Evolutionary conservation across 1,140 invertebrate genomes (phyloP).

Genomic region (Diachasma alloeum): DNA sequence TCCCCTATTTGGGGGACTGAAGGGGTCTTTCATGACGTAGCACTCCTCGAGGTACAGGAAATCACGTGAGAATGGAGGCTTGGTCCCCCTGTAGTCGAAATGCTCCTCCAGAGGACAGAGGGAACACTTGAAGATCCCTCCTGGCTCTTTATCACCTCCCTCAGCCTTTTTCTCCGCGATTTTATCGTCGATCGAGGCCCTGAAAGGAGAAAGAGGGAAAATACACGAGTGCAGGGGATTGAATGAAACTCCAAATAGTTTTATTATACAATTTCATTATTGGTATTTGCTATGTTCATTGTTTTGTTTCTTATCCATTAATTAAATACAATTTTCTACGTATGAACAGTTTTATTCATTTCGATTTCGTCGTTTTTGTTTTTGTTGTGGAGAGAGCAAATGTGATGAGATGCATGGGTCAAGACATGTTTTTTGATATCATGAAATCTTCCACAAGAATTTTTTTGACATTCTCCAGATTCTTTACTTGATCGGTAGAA

Average conservation of each 20-base stretch:
- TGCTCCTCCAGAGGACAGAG: slow-evolving; percentile 73
- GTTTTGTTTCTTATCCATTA: not conserved
- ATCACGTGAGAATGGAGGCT: slow-evolving; percentile 74
- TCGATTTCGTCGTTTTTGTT: not conserved
- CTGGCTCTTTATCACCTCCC: slow-evolving; percentile 37
- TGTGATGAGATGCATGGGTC: too few relatives aligned
- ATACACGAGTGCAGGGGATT: not conserved
- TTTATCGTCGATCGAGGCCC: slow-evolving; percentile 32
- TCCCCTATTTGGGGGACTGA: slow-evolving; percentile 72
- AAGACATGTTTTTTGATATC: too few relatives aligned
- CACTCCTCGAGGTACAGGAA: slow-evolving; percentile 73
- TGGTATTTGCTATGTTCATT: not conserved
- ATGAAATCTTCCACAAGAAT: too few relatives aligned
- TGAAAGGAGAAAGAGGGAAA: slow-evolving; percentile 39
- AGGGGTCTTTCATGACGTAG: slow-evolving; percentile 86
- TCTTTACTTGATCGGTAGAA: too few relatives aligned
- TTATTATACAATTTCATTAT: slow-evolving; percentile 37
- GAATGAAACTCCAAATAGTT: slow-evolving; percentile 9
- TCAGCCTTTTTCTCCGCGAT: slow-evolving; percentile 32
- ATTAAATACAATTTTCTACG: not conserved
- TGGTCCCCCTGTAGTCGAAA: slow-evolving; percentile 77
- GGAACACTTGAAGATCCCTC: slow-evolving; percentile 70
- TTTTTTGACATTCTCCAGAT: too few relatives aligned
- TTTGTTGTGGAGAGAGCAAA: too few relatives aligned
- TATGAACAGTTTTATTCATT: not conserved